Evolutionary conservation across 2,113 vertebrate species (phyloP).

Genomic region (Rhombomys opimus): DNA sequence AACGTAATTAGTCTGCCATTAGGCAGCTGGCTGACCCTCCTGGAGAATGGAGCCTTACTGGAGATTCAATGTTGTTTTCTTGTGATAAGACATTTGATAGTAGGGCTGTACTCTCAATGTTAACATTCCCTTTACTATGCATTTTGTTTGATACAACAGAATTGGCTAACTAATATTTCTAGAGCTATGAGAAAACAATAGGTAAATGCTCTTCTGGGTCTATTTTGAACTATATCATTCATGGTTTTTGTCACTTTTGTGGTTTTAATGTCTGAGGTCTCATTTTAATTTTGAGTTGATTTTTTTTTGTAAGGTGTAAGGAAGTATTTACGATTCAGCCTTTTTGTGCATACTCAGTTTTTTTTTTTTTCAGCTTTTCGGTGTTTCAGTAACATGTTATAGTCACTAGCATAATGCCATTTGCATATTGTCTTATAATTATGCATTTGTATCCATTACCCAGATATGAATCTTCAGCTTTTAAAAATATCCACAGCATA

Average conservation of each 20-base stretch:
- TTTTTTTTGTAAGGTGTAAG: not conserved
- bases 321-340: not conserved
- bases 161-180: not conserved
- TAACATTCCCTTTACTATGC: not conserved
- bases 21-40: not conserved
- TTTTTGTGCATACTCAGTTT: not conserved
- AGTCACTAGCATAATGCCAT: not conserved
- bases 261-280: not conserved
- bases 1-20: not conserved
- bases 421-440: not conserved
- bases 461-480: not conserved
- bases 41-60: not conserved
- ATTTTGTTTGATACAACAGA: not conserved
- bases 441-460: not conserved
- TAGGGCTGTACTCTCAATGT: not conserved
- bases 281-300: not conserved
- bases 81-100: not conserved
- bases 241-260: not conserved
- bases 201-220: not conserved
- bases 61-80: not conserved
- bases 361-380: not conserved
- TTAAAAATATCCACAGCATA: not conserved
- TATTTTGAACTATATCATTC: not conserved
- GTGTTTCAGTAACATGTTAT: not conserved
- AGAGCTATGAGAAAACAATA: not conserved